phyloP scores from a whole-genome alignment of 2,797 vertebrate genomes.

The Gobionotothen gibberifrons region DNA sequence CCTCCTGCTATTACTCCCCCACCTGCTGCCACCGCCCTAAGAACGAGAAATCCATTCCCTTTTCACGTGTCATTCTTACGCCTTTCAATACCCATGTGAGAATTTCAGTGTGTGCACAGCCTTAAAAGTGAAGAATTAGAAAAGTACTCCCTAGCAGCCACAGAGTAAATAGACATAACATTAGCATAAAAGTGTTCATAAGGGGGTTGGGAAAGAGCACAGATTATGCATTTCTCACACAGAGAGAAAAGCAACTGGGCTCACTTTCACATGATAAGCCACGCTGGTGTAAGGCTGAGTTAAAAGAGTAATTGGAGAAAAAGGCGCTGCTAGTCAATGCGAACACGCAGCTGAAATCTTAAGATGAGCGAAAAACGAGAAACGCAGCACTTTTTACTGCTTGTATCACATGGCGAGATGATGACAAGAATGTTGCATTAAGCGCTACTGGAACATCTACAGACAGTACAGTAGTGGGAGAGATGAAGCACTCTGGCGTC shows the following conservation, averaged over 20 bases:
- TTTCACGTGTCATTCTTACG: conserved; percentile 31
- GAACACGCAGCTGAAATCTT: conserved; percentile 25
- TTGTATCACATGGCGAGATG: conserved; percentile 25
- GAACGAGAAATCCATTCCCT: conserved; percentile 41
- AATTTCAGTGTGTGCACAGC: conserved; percentile 20
- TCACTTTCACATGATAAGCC: conserved; percentile 57
- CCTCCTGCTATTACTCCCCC: conserved; percentile 42
- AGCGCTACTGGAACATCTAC: conserved; percentile 21
- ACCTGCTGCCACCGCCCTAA: conserved; percentile 45
- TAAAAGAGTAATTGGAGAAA: conserved; percentile 57
- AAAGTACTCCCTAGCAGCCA: conserved; percentile 46
- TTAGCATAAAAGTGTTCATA: conserved; percentile 61
- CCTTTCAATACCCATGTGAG: conserved; percentile 27
- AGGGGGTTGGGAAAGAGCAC: conserved; percentile 39
- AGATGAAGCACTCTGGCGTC: conserved; percentile 9
- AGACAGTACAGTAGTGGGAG: background rate
- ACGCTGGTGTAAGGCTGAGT: conserved; percentile 29
- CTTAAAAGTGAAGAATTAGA: conserved; percentile 46
- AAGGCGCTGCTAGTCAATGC: conserved; percentile 9
- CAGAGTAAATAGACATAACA: conserved; percentile 63
- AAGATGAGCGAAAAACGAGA: conserved; percentile 31
- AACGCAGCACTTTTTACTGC: conserved; percentile 34
- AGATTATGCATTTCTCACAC: conserved; percentile 61
- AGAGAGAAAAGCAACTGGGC: conserved; percentile 32
- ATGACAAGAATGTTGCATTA: conserved; percentile 23